phyloP scores from a whole-genome alignment of 2,113 vertebrate species.

The Typhlomys cinereus region DNA sequence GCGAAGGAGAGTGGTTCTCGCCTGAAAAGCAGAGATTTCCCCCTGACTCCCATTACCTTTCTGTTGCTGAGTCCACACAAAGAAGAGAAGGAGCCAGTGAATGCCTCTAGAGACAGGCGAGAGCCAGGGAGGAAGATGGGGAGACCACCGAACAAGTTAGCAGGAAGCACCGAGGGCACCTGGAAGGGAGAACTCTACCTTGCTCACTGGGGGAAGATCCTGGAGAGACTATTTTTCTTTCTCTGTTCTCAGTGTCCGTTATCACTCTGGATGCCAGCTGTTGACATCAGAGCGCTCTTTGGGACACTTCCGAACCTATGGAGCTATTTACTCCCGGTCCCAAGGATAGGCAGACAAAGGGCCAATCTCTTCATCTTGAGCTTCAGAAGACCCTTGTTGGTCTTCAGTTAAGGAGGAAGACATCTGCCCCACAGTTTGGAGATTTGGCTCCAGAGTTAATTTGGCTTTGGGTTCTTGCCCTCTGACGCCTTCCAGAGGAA shows the following conservation, averaged over 20 bases:
- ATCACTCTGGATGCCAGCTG: neutral
- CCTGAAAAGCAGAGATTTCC: neutral
- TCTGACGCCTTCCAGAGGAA: conserved; percentile 79
- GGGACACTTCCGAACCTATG: neutral
- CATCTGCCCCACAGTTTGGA: neutral
- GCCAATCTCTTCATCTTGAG: neutral
- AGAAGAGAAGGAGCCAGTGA: neutral
- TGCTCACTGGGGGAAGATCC: neutral
- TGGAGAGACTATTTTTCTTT: neutral
- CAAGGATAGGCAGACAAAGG: conserved; percentile 67
- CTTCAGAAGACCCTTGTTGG: neutral
- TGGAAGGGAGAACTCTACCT: neutral
- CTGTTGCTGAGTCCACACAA: neutral
- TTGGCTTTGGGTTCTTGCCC: neutral
- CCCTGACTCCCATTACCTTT: neutral
- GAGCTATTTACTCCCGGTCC: conserved; percentile 69
- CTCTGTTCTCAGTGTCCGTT: neutral
- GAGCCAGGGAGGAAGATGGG: neutral
- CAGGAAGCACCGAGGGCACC: neutral
- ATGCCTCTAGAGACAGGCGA: neutral
- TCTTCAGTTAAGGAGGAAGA: conserved; percentile 21
- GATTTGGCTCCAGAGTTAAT: conserved; percentile 47
- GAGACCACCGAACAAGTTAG: neutral
- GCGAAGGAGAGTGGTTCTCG: neutral
- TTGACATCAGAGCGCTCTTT: neutral